A percentile compares a stretch with the other conserved stretches of the same genome.
phyloP scores from a whole-genome alignment of 2,888 invertebrate genomes.

The Ormyrus rosae region DNA sequence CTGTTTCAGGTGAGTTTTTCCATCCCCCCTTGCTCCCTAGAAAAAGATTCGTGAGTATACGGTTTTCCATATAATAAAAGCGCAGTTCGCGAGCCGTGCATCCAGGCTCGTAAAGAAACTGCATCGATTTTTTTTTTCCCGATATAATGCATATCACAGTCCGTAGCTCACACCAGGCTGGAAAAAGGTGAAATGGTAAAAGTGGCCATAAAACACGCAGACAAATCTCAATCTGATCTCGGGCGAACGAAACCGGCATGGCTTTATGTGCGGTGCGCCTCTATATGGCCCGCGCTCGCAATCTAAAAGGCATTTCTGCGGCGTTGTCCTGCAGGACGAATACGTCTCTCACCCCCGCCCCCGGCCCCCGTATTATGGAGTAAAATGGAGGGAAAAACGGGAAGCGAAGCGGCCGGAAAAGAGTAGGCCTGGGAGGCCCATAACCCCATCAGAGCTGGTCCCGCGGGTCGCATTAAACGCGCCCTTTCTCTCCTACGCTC shows the following conservation, averaged over 20 bases:
- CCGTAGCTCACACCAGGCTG: not conserved
- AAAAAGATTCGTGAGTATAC: too few species aligned
- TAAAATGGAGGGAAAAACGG: constrained; percentile 73
- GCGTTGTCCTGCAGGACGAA: constrained; percentile 69
- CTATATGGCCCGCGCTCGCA: constrained; percentile 60
- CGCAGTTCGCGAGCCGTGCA: too few species aligned
- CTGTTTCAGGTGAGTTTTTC: too few species aligned
- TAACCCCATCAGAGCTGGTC: constrained; percentile 79
- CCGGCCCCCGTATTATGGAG: constrained; percentile 70
- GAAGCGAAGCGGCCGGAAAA: constrained; percentile 70
- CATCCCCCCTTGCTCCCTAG: too few species aligned
- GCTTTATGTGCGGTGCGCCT: not conserved
- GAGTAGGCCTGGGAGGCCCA: constrained; percentile 78
- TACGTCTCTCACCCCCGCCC: constrained; percentile 63
- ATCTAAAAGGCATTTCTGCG: constrained; percentile 73
- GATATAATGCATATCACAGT: too few species aligned
- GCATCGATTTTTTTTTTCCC: too few species aligned
- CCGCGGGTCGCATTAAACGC: constrained; percentile 72
- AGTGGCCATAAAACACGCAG: constrained; percentile 50
- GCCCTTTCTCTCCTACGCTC: constrained; percentile 29
- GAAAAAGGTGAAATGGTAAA: constrained; percentile 1
- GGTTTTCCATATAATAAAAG: too few species aligned
- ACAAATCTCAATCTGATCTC: constrained; percentile 71
- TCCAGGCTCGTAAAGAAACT: too few species aligned
- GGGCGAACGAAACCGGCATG: not conserved